These are phyloP conservation scores for Emesis furor DNA, from an alignment of 2,888 invertebrate genomes.

Conservation along the genomic window DNA sequence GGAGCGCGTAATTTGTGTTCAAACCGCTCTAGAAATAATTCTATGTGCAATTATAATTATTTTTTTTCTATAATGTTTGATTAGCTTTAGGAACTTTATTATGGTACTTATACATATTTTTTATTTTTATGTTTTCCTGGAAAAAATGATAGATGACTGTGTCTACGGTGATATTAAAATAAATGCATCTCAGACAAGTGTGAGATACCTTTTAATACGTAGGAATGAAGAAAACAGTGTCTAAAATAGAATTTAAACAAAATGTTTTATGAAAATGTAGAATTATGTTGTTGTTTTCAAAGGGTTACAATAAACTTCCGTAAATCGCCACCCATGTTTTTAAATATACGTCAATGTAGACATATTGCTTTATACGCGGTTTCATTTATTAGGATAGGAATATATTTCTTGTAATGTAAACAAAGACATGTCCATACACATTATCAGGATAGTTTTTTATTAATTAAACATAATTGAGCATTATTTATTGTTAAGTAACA, in stretches of 20 bases:
- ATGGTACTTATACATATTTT: not conserved
- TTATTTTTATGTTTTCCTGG: constrained; percentile 36
- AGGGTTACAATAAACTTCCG: not conserved
- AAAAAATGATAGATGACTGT: constrained; percentile 44
- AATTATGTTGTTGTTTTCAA: not conserved
- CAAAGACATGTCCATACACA: constrained; percentile 19
- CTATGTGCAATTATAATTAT: no score
- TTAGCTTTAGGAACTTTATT: no score
- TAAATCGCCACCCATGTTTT: not conserved
- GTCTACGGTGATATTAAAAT: constrained; percentile 37
- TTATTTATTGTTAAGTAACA: not conserved
- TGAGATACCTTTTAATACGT: not conserved
- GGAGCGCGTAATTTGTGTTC: no score
- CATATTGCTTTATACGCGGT: constrained; percentile 10
- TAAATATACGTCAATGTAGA: not conserved
- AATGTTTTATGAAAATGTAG: not conserved
- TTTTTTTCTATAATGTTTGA: no score
- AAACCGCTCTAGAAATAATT: not conserved
- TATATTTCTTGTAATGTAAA: constrained; percentile 24
- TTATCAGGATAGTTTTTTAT: constrained; percentile 9
- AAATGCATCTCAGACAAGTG: constrained; percentile 30
- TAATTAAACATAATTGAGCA: not conserved
- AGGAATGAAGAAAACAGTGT: not conserved
- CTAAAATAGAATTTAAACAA: not conserved
- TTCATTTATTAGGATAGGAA: not conserved